phyloP scores from a whole-genome alignment of 2,797 vertebrate species.

The Fundulus diaphanus region DNA sequence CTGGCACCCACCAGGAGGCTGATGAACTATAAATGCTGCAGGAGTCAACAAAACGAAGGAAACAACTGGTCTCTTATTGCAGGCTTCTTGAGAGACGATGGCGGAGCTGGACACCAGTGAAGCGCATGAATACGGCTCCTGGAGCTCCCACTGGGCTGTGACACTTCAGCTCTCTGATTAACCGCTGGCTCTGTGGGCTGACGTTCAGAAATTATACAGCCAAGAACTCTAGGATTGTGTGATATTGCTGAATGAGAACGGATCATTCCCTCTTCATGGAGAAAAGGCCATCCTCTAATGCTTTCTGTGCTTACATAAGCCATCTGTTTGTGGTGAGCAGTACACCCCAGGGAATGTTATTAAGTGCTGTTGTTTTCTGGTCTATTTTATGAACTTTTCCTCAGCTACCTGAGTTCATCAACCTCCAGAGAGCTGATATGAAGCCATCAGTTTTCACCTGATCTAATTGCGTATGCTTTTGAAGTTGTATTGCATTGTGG shows the following conservation, averaged over 20 bases:
- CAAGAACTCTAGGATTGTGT: not conserved
- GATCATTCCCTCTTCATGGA: constrained; percentile 1
- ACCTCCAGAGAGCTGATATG: not conserved
- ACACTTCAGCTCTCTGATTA: constrained; percentile 33
- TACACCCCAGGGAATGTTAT: not conserved
- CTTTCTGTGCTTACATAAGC: not conserved
- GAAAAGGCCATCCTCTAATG: constrained; percentile 30
- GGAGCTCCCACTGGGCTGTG: constrained; percentile 27
- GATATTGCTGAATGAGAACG: constrained; percentile 6
- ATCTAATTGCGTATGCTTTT: not conserved
- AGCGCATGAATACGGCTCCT: constrained; percentile 43
- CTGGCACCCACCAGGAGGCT: constrained; percentile 51
- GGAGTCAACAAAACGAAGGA: constrained; percentile 17
- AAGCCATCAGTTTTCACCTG: not conserved
- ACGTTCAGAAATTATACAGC: not conserved
- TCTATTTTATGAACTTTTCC: constrained; percentile 7
- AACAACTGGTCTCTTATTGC: constrained; percentile 51
- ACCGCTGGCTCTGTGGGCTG: constrained; percentile 23
- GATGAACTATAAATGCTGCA: constrained; percentile 44
- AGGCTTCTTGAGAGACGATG: constrained; percentile 33
- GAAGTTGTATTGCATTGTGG: not conserved
- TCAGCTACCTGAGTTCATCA: not conserved
- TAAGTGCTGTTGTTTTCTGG: not conserved
- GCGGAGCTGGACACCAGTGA: constrained; percentile 29
- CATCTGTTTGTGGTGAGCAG: constrained; percentile 7